Percentiles rank a stretch among this genome's conserved stretches.
These are phyloP conservation scores for Latrodectus geometricus DNA, from an alignment of 1,140 invertebrate species.

Conservation along the genomic window DNA sequence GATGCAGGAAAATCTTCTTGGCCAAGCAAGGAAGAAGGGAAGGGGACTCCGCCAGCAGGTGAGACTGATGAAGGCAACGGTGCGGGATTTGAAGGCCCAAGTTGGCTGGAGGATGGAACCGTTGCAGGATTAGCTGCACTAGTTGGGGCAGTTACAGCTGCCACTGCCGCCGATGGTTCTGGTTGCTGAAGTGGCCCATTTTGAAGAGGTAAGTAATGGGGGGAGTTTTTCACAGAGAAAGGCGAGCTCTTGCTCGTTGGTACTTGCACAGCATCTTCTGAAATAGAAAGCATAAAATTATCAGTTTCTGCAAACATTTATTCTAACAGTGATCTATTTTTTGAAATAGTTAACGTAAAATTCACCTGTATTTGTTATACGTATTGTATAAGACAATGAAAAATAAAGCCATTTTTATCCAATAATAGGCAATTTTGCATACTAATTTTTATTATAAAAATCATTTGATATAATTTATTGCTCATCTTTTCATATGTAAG, in stretches of 20 bases:
- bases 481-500: no score
- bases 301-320: no score
- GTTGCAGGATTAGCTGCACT: slow-evolving; percentile 33
- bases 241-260: not conserved
- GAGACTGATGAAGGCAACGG: slow-evolving; percentile 46
- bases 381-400: no score
- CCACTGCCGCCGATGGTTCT: slow-evolving; percentile 45
- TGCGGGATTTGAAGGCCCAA: slow-evolving; percentile 5
- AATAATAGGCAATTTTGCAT: no score
- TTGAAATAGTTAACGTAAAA: no score
- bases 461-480: no score
- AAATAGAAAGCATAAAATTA: not conserved
- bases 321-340: no score
- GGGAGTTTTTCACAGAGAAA: slow-evolving; percentile 33
- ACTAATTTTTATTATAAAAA: no score
- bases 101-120: slow-evolving; percentile 67
- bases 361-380: no score
- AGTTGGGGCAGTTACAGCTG: slow-evolving; percentile 51
- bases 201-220: slow-evolving; percentile 42
- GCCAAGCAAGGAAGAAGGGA: slow-evolving; percentile 34
- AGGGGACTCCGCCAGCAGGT: slow-evolving; percentile 45
- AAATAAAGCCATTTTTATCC: no score
- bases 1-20: slow-evolving; percentile 38
- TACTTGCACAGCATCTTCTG: slow-evolving; percentile 32
- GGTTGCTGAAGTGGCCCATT: slow-evolving; percentile 50